Base-by-base conservation (phyloP, 2,888 invertebrate species). In the Drosophila affinis region DNA sequence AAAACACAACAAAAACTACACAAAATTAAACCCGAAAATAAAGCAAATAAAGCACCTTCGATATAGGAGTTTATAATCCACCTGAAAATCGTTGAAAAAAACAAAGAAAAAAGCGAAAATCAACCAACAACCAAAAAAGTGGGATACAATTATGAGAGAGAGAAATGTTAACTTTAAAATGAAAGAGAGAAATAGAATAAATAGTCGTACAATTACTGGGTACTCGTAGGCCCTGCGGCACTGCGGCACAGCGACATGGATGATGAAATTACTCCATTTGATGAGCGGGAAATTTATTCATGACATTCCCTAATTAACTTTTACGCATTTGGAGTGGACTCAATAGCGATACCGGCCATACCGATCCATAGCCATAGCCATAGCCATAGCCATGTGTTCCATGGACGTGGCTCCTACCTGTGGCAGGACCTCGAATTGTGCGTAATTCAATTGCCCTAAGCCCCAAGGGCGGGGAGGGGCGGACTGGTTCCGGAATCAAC, bases 241-340 rank as follows among this genome's bases (percentile, higher is more conserved):
- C 21, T 21, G 21, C 18, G 18, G 18, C 18, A 21, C 18, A 2
- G 18, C 17, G 12, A 39, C 52, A 24, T 52, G 53, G 24, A 12
- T 24, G 17, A 47, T 45, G 18, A 55, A 65, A 65, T 65, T 44
- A 68, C 68, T 67, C 68, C 68, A 68, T 47, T n/a, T 39, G 39
- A 14, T 39, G n/a, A 14, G 39, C 7, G 17, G 69, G 46, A 58
- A 58, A 72, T 73, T 73, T 73, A 63, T 72, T 57, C 71, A 63
- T 57, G 63, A 44, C 75, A 59, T 69, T 75, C 85, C 71, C 75
- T 87, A 83, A 83, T 83, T 81, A 87, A 81, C 85, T 84, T 87
- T 79, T 48, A 60, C 68, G 72, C 77, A 71, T 60, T 61, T 18
- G 52, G 45, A 45, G n/a, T n/a, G 49, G 27, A 32, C 71, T 71